These are phyloP conservation scores for Cyanistes caeruleus DNA, from an alignment of 2,113 vertebrate species.

Conservation along the genomic window DNA sequence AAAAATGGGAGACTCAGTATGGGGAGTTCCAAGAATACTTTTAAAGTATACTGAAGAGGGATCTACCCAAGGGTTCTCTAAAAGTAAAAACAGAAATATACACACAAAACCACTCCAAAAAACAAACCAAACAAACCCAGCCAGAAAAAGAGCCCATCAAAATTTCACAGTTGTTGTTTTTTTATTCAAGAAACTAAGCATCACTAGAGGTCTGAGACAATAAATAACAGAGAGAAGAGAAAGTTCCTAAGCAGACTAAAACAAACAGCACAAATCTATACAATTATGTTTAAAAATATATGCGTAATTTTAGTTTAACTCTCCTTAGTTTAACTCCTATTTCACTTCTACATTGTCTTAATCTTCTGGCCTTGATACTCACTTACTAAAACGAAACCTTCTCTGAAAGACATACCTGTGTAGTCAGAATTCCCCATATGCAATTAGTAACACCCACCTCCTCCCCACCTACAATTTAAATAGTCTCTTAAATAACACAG, in stretches of 20 bases:
- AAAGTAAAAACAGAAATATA: background rate
- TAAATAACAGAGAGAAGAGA: background rate
- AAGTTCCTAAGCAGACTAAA: background rate
- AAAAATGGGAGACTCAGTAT: background rate
- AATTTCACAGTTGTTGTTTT: accelerated
- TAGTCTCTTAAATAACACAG: background rate
- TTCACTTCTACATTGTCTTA: background rate
- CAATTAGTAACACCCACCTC: background rate
- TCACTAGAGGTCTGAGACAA: background rate
- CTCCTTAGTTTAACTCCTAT: background rate
- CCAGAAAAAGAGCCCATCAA: background rate
- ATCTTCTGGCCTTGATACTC: background rate
- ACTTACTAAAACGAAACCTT: background rate
- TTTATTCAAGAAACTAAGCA: background rate
- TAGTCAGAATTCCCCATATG: background rate
- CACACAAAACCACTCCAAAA: accelerated
- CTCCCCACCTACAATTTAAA: background rate
- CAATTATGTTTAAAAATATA: background rate
- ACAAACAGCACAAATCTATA: background rate
- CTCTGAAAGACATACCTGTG: background rate
- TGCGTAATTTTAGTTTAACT: background rate
- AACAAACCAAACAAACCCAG: background rate
- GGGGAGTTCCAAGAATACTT: background rate
- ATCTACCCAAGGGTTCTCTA: background rate
- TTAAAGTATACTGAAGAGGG: background rate